Evolutionary conservation across 1,140 invertebrate species (phyloP).

Genomic region (Stegodyphus mimosarum): DNA sequence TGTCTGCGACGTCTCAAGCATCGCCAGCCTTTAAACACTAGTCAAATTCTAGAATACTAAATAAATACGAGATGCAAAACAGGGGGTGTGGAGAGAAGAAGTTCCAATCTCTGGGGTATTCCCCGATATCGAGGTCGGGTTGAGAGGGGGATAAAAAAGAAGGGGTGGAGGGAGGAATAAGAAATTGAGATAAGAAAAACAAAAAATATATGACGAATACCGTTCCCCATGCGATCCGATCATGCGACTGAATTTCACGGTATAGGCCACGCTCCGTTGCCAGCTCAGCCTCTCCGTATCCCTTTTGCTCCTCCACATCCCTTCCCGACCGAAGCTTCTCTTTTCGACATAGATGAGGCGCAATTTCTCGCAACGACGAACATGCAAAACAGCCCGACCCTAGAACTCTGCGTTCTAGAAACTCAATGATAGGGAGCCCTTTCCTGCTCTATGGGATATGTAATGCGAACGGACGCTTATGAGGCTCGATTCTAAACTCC

Average conservation of each 20-base stretch:
- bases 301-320: slow-evolving; percentile 40
- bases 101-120: slow-evolving; percentile 24
- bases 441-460: slow-evolving; percentile 54
- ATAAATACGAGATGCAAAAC: slow-evolving; percentile 46
- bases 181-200: neutral
- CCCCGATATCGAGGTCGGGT: slow-evolving; percentile 35
- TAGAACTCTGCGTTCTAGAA: slow-evolving; percentile 27
- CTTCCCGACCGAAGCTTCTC: slow-evolving; percentile 27
- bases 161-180: neutral
- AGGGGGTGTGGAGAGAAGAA: neutral
- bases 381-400: slow-evolving; percentile 53
- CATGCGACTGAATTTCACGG: slow-evolving; percentile 57
- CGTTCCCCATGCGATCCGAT: slow-evolving; percentile 57
- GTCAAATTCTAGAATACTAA: slow-evolving; percentile 28
- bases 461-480: slow-evolving; percentile 59
- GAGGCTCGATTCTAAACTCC: slow-evolving; percentile 39
- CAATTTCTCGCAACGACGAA: slow-evolving; percentile 57
- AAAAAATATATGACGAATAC: slow-evolving; percentile 51
- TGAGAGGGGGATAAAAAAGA: neutral
- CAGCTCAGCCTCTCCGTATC: slow-evolving; percentile 13
- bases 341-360: slow-evolving; percentile 52
- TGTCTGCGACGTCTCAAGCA: no score
- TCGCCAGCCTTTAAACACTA: slow-evolving; percentile 25
- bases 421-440: slow-evolving; percentile 24
- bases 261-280: slow-evolving; percentile 53